These are phyloP conservation scores for Pseudochaenichthys georgianus DNA, from an alignment of 2,797 vertebrate species.

Conservation along the genomic window DNA sequence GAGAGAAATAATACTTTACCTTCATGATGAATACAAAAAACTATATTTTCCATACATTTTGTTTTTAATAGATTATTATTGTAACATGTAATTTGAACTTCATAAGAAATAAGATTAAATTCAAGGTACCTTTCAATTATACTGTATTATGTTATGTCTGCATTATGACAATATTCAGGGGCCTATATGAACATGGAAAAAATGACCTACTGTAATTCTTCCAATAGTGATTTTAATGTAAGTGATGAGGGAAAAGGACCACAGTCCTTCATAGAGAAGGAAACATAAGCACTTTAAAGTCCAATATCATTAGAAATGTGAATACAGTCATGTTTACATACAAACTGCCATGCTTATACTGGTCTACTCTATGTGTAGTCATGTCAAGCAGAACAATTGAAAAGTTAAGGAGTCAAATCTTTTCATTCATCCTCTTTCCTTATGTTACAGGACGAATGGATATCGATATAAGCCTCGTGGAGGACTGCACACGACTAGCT, in stretches of 20 bases:
- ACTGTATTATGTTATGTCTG: neutral
- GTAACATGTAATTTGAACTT: neutral
- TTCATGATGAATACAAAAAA: neutral
- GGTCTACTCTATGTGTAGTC: too few relatives aligned
- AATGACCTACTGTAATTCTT: neutral
- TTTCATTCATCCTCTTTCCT: neutral
- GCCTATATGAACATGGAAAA: neutral
- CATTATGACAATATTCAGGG: neutral
- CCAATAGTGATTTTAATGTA: neutral
- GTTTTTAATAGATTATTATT: neutral
- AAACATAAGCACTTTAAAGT: too few relatives aligned
- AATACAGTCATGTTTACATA: too few relatives aligned
- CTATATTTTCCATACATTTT: neutral
- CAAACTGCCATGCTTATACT: too few relatives aligned
- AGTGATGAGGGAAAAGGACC: neutral
- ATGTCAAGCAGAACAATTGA: too few relatives aligned
- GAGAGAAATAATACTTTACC: neutral
- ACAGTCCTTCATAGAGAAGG: too few relatives aligned
- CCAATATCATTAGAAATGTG: too few relatives aligned
- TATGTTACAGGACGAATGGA: slow-evolving; percentile 89
- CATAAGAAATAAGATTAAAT: too few relatives aligned
- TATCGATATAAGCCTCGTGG: slow-evolving; percentile 92
- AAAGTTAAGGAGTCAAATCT: neutral
- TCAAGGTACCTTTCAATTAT: neutral
- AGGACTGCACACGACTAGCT: slow-evolving; percentile 93